Percentiles rank a stretch among this genome's conserved stretches.
These are phyloP conservation scores for Ceriagrion tenellum DNA, from an alignment of 2,888 invertebrate genomes.

Conservation along the genomic window DNA sequence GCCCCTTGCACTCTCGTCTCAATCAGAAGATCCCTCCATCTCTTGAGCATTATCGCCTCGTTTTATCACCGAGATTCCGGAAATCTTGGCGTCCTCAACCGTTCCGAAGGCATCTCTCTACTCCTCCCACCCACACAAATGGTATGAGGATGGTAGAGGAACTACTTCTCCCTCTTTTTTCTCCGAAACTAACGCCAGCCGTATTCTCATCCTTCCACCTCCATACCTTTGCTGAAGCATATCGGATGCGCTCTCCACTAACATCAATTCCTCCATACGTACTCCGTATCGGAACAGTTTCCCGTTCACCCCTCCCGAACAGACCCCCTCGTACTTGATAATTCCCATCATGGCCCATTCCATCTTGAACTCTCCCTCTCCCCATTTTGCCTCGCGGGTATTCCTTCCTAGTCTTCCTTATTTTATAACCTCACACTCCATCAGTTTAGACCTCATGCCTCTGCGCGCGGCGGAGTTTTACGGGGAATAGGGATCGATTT, in stretches of 20 bases:
- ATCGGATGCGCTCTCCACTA: neutral
- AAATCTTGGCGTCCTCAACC: neutral
- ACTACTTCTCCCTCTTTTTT: neutral
- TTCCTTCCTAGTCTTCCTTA: neutral
- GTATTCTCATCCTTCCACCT: neutral
- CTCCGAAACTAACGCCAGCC: too few species aligned
- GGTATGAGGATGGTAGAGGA: neutral
- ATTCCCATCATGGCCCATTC: neutral
- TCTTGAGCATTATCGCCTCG: constrained; percentile 44
- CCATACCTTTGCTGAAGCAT: neutral
- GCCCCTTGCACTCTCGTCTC: neutral
- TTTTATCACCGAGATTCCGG: constrained; percentile 40
- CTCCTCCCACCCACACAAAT: neutral
- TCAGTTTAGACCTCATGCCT: neutral
- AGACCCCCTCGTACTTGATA: neutral
- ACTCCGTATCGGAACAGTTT: neutral
- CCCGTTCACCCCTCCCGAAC: neutral
- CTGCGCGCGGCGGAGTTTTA: neutral
- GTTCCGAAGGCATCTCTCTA: neutral
- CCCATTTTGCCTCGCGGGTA: neutral
- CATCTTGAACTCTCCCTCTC: neutral
- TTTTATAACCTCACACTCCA: neutral
- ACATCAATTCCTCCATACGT: neutral
- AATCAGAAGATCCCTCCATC: constrained; percentile 2
- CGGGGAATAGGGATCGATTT: neutral